Conservation (phyloP, 2,888 invertebrate genomes). For the Pachydiplax longipennis region DNA sequence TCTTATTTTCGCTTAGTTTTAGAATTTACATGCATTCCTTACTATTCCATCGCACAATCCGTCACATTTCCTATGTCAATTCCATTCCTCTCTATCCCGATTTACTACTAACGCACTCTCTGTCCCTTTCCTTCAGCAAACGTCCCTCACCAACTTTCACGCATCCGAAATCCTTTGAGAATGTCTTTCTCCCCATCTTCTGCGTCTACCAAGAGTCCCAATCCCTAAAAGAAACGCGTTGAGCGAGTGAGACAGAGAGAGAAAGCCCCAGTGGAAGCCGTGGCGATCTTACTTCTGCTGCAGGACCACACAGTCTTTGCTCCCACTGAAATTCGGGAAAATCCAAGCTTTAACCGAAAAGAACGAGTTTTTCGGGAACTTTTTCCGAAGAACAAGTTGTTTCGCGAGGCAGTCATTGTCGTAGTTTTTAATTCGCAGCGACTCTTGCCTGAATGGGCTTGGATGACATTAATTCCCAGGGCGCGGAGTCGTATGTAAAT, state of each 20-base stretch:
- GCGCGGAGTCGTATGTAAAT: background rate
- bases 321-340: background rate
- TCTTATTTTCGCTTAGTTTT: no score
- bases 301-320: background rate
- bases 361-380: background rate
- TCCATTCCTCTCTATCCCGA: no score
- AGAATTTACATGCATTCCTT: no score
- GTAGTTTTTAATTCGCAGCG: background rate
- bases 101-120: background rate
- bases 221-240: background rate
- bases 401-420: background rate
- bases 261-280: background rate
- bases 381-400: background rate
- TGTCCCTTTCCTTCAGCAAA: background rate
- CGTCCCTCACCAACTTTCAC: background rate
- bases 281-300: background rate
- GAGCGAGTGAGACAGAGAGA: background rate
- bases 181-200: background rate
- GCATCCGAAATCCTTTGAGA: background rate
- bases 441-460: background rate
- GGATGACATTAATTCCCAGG: background rate
- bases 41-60: no score
- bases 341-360: background rate
- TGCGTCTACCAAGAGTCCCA: background rate
- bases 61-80: no score